These are phyloP conservation scores for Sphenodon punctatus DNA, from an alignment of 2,797 vertebrate genomes.

Conservation along the genomic window DNA sequence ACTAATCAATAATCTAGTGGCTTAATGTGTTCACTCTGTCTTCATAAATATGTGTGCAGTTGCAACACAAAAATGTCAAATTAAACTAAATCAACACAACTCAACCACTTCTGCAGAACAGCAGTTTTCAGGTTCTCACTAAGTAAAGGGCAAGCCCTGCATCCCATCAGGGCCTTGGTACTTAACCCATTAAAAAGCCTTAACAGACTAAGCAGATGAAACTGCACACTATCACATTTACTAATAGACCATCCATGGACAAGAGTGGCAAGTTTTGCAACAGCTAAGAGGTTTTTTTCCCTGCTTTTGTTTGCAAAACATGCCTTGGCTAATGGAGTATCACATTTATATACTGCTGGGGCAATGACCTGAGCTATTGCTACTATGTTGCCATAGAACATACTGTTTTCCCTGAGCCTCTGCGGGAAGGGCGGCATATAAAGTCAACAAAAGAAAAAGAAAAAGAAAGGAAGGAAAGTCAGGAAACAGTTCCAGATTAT, in stretches of 20 bases:
- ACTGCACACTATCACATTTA: constrained; percentile 36
- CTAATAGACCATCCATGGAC: constrained; percentile 40
- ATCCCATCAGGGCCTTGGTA: neutral
- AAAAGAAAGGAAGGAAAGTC: neutral
- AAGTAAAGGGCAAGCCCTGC: neutral
- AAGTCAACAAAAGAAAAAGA: too few relatives aligned
- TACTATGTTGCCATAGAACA: neutral
- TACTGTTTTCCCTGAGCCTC: too few relatives aligned
- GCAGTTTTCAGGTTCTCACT: neutral
- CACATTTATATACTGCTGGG: constrained; percentile 39
- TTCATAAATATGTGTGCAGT: neutral
- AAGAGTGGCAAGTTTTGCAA: constrained; percentile 25
- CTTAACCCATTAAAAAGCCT: constrained; percentile 38
- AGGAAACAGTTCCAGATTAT: neutral
- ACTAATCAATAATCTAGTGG: neutral
- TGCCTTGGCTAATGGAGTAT: constrained; percentile 64
- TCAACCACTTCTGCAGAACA: neutral
- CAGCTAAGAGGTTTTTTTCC: constrained; percentile 48
- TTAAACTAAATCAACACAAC: neutral
- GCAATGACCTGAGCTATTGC: constrained; percentile 42
- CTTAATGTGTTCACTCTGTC: neutral
- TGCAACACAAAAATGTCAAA: neutral
- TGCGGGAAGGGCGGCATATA: too few relatives aligned
- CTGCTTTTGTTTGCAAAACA: constrained; percentile 70
- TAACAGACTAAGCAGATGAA: constrained; percentile 12